Evolutionary conservation across 1,140 invertebrate species (phyloP).

Genomic region (Heliothis subflexa): DNA sequence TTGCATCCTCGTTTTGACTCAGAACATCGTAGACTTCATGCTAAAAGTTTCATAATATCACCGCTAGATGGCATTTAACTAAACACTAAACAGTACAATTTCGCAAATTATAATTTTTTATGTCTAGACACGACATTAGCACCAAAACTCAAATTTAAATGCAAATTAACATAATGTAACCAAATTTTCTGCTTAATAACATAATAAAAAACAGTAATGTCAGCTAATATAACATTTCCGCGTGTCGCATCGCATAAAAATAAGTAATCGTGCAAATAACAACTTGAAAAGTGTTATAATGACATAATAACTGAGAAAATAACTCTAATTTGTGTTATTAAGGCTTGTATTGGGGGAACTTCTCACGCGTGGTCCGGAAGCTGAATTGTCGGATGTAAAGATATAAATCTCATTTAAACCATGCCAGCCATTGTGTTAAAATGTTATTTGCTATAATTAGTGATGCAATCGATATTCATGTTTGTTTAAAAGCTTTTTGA

Average conservation of each 20-base stretch:
- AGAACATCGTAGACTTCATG: background rate
- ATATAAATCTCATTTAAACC: slow-evolving; percentile 40
- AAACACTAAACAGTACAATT: background rate
- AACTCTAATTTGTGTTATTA: slow-evolving; percentile 34
- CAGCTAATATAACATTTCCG: slow-evolving; percentile 21
- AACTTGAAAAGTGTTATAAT: slow-evolving; percentile 41
- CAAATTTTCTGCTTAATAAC: background rate
- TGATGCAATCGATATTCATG: slow-evolving; percentile 49
- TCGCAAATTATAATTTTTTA: background rate
- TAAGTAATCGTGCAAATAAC: slow-evolving; percentile 28
- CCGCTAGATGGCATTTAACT: slow-evolving; percentile 28
- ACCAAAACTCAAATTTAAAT: background rate
- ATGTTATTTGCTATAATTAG: slow-evolving; percentile 46
- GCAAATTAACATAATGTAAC: background rate
- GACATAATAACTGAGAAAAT: slow-evolving; percentile 47
- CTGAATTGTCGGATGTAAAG: slow-evolving; percentile 28
- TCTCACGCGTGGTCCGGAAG: slow-evolving; percentile 44
- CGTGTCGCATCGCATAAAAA: background rate
- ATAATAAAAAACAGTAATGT: slow-evolving; percentile 40
- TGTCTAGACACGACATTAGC: background rate
- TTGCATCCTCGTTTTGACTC: background rate
- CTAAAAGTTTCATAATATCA: background rate
- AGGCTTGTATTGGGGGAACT: slow-evolving; percentile 22
- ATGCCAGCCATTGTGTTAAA: slow-evolving; percentile 43
- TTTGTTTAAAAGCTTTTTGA: slow-evolving; percentile 43